These are phyloP conservation scores for Pimpla rufipes DNA, from an alignment of 2,888 invertebrate genomes.

Conservation along the genomic window DNA sequence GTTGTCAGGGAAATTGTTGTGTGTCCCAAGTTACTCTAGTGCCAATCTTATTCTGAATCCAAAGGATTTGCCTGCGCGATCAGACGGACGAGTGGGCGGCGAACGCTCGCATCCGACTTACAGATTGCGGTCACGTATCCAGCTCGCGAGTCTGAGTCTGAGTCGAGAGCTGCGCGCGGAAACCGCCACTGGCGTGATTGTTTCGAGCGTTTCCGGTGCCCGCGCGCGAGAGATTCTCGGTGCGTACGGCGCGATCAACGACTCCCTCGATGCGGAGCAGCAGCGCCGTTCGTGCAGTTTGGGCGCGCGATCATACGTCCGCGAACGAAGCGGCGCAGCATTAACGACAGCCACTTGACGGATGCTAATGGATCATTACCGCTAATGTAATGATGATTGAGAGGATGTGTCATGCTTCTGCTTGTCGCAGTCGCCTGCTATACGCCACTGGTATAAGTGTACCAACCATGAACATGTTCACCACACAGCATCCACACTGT, in stretches of 20 bases:
- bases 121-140: conserved; percentile 66
- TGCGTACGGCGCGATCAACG: conserved; percentile 71
- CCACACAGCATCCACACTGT: background rate
- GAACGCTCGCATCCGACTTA: conserved; percentile 54
- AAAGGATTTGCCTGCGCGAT: background rate
- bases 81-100: conserved; percentile 22
- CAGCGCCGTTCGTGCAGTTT: conserved; percentile 51
- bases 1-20: no score
- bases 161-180: conserved; percentile 63
- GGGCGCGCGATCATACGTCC: conserved; percentile 43
- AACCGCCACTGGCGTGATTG: conserved; percentile 75
- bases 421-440: conserved; percentile 60
- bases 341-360: conserved; percentile 81
- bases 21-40: background rate
- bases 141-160: conserved; percentile 43
- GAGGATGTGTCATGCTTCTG: conserved; percentile 76
- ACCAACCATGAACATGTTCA: background rate
- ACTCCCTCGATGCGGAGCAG: conserved; percentile 69
- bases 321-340: conserved; percentile 73
- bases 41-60: background rate
- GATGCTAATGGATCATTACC: conserved; percentile 82
- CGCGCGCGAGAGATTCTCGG: conserved; percentile 65
- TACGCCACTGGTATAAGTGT: conserved; percentile 25
- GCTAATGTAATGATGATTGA: conserved; percentile 82
- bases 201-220: conserved; percentile 77